Evolutionary conservation across 2,113 vertebrate species (phyloP).

Genomic region (Dicaeum eximium): DNA sequence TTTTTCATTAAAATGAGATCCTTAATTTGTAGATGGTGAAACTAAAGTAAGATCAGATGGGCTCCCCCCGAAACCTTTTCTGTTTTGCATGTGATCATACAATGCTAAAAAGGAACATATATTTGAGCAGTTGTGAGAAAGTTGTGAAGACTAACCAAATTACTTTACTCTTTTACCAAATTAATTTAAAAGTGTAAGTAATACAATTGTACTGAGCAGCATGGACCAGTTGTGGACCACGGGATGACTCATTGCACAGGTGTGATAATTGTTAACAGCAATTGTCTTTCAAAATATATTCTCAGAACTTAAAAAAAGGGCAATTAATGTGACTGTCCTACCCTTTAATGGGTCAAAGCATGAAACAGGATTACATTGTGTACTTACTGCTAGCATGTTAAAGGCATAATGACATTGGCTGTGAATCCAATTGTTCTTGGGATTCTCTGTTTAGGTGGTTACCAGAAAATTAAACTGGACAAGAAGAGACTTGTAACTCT

Average conservation of each 20-base stretch:
- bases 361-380: background rate
- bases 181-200: background rate
- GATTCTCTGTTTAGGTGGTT: background rate
- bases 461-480: background rate
- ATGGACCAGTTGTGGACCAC: background rate
- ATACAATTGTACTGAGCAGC: background rate
- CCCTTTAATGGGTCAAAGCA: slow-evolving; percentile 37
- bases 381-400: background rate
- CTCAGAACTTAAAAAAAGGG: slow-evolving; percentile 9
- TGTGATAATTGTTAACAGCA: background rate
- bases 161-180: background rate
- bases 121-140: background rate
- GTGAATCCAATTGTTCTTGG: background rate
- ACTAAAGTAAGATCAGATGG: background rate
- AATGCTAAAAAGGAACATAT: background rate
- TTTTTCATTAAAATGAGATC: background rate
- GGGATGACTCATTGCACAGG: background rate
- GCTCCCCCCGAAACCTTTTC: background rate
- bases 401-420: background rate
- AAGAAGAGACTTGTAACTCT: background rate
- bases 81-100: background rate
- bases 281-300: slow-evolving; percentile 20
- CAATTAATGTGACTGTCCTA: background rate
- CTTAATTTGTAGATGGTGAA: background rate
- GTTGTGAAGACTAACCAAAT: background rate